Evolutionary conservation across 2,888 invertebrate species (phyloP), one percentile per base, ranked within the genome.

Genomic region (Neoitamus cyanurus): DNA sequence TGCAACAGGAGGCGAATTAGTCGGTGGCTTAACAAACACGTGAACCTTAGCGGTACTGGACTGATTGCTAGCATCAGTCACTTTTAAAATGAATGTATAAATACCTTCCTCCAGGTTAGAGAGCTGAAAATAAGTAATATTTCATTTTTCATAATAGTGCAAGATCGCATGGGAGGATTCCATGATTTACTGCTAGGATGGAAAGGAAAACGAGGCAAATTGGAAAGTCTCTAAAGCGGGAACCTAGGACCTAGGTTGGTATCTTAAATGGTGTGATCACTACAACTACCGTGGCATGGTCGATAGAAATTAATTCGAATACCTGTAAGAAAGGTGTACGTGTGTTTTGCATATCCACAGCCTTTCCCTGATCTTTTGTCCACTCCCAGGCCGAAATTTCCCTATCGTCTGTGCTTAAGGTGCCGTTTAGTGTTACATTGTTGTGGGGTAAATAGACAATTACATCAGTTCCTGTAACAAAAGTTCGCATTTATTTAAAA

Each of bases 331-430:
- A 97, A 0, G 98, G 97, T 0, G 97, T 97, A 88, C 97, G 94
- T 0, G 98, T 98, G 88, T 98, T 97, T 93, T 98, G 97, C 97
- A 98, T 98, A 89, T 98, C 98, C 9, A 97, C 98, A 0, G 97
- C 97, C 89, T 97, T 96, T 87, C 96, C 95, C 87, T 96, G 95
- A 89, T 97, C 97, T 90, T 98, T 98, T 0, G 97, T 97, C 98
- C 98, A 98, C 90, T 98, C 98, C 96, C 98, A 99, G 30, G 95
- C 96, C 0, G 94, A 95, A 88, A 98, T 98, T 87, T 97, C 97
- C 88, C 97, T 96, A 91, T 98, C 98, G 89, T 99, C 98, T 0
- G 96, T 96, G 86, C 98, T 98, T 85, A 95, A 92, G 88, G 96
- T 98, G 3, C 98, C 98, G 90, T 97, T 97, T 30, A 99, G 92